A percentile compares a stretch with the other conserved stretches of the same genome.
Conservation (phyloP, 2,888 invertebrate genomes). For the Pyrocoelia pectoralis region DNA sequence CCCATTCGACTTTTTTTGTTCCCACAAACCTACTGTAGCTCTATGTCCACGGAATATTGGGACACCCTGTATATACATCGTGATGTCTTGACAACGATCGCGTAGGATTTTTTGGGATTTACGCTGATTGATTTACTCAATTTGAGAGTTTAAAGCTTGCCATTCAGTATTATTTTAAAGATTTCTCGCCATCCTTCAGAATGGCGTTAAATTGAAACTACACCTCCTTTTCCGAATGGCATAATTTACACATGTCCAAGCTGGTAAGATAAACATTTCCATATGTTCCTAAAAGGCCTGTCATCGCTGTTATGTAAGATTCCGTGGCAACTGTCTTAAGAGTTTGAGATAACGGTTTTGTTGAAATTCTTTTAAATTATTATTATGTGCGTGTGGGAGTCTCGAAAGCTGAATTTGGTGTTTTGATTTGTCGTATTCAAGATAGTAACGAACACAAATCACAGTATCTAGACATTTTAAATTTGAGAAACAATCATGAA, state of each 20-base stretch:
- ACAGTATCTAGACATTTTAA: not conserved
- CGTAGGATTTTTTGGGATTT: conserved; percentile 31
- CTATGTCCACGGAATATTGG: too few species aligned
- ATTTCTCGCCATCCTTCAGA: not conserved
- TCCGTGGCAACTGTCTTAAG: too few species aligned
- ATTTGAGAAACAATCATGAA: not conserved
- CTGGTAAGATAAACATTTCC: conserved; percentile 37
- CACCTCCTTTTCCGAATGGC: not conserved
- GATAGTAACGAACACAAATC: not conserved
- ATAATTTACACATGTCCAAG: conserved; percentile 1
- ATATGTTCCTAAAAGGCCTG: conserved; percentile 40
- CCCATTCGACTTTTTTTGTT: too few species aligned
- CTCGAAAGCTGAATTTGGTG: not conserved
- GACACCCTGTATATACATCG: too few species aligned
- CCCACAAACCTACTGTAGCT: too few species aligned
- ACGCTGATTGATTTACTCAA: conserved; percentile 37
- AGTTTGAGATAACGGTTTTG: conserved; percentile 10
- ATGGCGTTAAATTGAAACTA: not conserved
- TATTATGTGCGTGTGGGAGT: conserved; percentile 7
- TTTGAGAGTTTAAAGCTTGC: conserved; percentile 12
- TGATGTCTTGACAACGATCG: conserved; percentile 27
- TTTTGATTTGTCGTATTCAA: conserved; percentile 2
- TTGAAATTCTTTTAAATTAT: conserved; percentile 8
- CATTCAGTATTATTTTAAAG: not conserved
- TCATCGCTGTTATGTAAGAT: conserved; percentile 31